A percentile compares a stretch with the other conserved stretches of the same genome.
Conservation (phyloP, 2,888 invertebrate species). For the Teinopalpus imperialis region DNA sequence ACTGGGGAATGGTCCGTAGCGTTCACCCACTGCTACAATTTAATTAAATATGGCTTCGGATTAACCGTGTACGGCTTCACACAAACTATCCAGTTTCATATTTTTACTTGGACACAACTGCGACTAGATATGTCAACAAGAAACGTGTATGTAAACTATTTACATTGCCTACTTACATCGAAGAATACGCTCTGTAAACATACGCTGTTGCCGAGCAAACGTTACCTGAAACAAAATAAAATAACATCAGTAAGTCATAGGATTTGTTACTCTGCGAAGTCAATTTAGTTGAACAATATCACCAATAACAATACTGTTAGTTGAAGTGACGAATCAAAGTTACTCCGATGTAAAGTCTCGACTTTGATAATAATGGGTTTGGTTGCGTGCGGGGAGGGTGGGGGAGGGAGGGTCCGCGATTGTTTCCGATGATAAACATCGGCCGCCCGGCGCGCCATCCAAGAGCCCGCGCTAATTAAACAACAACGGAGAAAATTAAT, state of each 20-base stretch:
- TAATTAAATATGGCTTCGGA: slow-evolving; percentile 81
- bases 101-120: slow-evolving; percentile 43
- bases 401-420: slow-evolving; percentile 49
- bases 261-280: slow-evolving; percentile 65
- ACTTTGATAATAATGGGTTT: slow-evolving; percentile 78
- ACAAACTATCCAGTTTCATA: slow-evolving; percentile 74
- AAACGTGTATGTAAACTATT: slow-evolving; percentile 18
- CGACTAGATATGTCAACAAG: slow-evolving; percentile 23
- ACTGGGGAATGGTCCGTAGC: slow-evolving; percentile 58
- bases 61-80: slow-evolving; percentile 74
- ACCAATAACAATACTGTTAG: slow-evolving; percentile 71
- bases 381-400: slow-evolving; percentile 49
- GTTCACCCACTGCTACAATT: slow-evolving; percentile 68
- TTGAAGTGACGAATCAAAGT: slow-evolving; percentile 78
- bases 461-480: slow-evolving; percentile 79
- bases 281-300: slow-evolving; percentile 71
- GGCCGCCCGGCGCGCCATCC: slow-evolving; percentile 74
- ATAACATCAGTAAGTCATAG: slow-evolving; percentile 59
- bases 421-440: slow-evolving; percentile 80
- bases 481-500: slow-evolving; percentile 80
- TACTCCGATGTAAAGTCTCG: slow-evolving; percentile 72
- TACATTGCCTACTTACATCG: slow-evolving; percentile 32
- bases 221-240: slow-evolving; percentile 73
- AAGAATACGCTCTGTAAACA: slow-evolving; percentile 12
- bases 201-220: slow-evolving; percentile 27